Conservation (phyloP, 2,797 vertebrate genomes). For the Pogonophryne albipinna region DNA sequence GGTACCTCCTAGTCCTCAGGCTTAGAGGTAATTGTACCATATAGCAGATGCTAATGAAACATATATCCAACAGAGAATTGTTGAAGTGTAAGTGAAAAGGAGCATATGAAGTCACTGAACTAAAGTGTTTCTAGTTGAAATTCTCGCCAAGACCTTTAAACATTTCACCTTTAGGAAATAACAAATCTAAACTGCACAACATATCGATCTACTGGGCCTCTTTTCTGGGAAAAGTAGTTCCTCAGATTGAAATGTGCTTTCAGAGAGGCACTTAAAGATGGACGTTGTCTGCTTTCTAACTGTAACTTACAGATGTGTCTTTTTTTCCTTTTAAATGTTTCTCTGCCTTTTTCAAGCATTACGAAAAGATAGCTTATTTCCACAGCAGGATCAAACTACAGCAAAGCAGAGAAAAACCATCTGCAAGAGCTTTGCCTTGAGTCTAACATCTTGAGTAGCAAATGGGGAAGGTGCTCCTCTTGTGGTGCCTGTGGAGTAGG, state of each 20-base stretch:
- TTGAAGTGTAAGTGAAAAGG: slow-evolving; percentile 37
- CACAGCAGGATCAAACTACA: slow-evolving; percentile 64
- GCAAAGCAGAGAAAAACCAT: slow-evolving; percentile 65
- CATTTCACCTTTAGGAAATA: slow-evolving; percentile 14
- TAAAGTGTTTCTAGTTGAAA: slow-evolving; percentile 20
- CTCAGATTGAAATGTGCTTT: slow-evolving; percentile 32
- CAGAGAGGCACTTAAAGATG: slow-evolving; percentile 22
- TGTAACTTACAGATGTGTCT: slow-evolving; percentile 25
- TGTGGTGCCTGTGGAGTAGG: slow-evolving; percentile 57
- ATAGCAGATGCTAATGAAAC: slow-evolving; percentile 73
- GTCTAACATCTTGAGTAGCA: slow-evolving; percentile 75
- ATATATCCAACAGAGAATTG: slow-evolving; percentile 68
- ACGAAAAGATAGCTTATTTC: slow-evolving; percentile 53
- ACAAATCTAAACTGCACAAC: slow-evolving; percentile 8
- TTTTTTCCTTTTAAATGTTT: slow-evolving; percentile 14
- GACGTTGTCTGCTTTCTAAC: slow-evolving; percentile 18
- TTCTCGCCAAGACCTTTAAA: slow-evolving; percentile 22
- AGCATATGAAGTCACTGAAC: slow-evolving; percentile 19
- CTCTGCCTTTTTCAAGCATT: slow-evolving; percentile 48
- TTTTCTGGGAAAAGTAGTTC: slow-evolving; percentile 5
- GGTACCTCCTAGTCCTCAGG: slow-evolving; percentile 48
- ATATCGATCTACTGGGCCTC: background rate
- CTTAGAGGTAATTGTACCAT: slow-evolving; percentile 29
- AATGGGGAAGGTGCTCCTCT: slow-evolving; percentile 63
- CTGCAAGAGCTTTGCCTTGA: slow-evolving; percentile 61